Evolutionary conservation across 2,113 vertebrate species (phyloP).

Genomic region (Clinocottus analis): DNA sequence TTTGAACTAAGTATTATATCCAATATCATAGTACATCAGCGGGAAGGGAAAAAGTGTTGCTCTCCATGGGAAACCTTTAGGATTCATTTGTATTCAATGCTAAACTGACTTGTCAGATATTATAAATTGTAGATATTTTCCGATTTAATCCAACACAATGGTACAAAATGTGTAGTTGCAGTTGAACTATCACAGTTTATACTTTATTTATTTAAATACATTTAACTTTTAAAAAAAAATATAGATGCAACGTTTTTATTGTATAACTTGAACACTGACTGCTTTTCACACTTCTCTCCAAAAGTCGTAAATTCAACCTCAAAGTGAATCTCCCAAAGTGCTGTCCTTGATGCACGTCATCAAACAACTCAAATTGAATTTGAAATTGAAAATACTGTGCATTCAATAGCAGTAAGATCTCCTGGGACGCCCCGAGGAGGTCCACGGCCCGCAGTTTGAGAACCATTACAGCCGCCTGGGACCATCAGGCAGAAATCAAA

Average conservation of each 20-base stretch:
- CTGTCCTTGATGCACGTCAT: background rate
- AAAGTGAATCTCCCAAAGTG: background rate
- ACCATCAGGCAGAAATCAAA: conserved; percentile 44
- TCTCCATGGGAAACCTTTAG: background rate
- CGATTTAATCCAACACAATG: background rate
- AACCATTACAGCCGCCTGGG: background rate
- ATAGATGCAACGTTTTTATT: background rate
- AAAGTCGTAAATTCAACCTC: background rate
- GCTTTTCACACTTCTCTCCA: background rate
- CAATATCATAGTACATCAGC: background rate
- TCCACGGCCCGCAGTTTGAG: conserved; percentile 13
- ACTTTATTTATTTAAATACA: background rate
- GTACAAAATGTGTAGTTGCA: background rate
- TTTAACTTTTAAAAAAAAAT: background rate
- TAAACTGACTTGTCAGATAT: background rate
- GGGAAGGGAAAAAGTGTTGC: background rate
- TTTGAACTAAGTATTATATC: background rate
- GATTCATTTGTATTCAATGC: background rate
- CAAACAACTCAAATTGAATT: background rate
- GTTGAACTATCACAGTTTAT: background rate
- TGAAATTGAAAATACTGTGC: too few relatives aligned
- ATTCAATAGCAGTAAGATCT: background rate
- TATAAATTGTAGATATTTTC: background rate
- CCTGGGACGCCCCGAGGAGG: background rate
- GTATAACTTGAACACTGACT: background rate